Conservation (phyloP, 2,888 invertebrate species). For the Bibio marci region DNA sequence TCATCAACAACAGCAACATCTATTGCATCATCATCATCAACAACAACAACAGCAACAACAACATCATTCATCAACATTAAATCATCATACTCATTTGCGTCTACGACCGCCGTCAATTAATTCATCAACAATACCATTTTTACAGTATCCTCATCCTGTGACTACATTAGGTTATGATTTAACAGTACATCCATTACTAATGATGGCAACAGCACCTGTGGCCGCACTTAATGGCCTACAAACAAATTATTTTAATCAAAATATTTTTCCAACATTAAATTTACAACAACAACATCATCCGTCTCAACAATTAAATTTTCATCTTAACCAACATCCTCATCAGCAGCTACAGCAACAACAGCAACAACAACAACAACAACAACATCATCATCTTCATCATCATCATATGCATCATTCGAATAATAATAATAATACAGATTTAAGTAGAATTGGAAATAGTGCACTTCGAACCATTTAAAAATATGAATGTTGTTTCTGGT, state of each 20-base stretch:
- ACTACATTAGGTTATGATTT: constrained; percentile 19
- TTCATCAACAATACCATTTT: constrained; percentile 22
- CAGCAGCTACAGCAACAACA: too few relatives aligned
- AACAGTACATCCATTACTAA: constrained; percentile 25
- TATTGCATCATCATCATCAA: constrained; percentile 4
- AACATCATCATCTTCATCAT: too few relatives aligned
- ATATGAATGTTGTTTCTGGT: too few relatives aligned
- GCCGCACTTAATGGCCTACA: constrained; percentile 17
- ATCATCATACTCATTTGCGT: constrained; percentile 23
- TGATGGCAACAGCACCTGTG: constrained; percentile 23
- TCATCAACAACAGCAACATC: background rate
- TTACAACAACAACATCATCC: constrained; percentile 3
- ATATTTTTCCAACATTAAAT: background rate
- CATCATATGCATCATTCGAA: too few relatives aligned
- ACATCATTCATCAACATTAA: constrained; percentile 19
- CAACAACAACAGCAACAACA: constrained; percentile 10
- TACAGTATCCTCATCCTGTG: constrained; percentile 20
- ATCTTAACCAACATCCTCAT: too few relatives aligned
- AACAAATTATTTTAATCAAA: constrained; percentile 16
- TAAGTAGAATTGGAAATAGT: too few relatives aligned
- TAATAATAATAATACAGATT: too few relatives aligned
- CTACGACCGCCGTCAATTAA: constrained; percentile 11
- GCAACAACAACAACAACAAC: too few relatives aligned
- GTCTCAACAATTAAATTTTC: too few relatives aligned
- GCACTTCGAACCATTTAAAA: too few relatives aligned